Conservation (phyloP, 2,888 invertebrate species). For the Drosophila kanekoi region DNA sequence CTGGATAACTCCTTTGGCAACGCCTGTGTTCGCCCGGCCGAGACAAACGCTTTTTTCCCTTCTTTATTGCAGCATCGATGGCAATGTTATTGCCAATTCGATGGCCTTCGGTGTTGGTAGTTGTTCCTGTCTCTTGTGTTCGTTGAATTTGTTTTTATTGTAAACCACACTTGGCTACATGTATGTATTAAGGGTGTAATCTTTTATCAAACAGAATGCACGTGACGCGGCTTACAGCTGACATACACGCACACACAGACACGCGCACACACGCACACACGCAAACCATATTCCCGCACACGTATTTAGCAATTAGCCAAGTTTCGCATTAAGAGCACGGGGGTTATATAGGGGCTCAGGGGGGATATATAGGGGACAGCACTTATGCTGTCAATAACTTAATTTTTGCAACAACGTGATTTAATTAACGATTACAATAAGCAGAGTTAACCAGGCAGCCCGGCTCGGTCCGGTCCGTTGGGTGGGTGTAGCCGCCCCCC, state of each 20-base stretch:
- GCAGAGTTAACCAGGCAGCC: constrained; percentile 10
- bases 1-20: constrained; percentile 12
- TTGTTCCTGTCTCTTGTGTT: neutral
- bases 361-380: constrained; percentile 13
- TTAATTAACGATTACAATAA: constrained; percentile 73
- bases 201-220: constrained; percentile 14
- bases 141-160: neutral
- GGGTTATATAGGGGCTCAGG: neutral
- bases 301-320: constrained; percentile 64
- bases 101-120: neutral
- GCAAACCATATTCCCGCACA: neutral
- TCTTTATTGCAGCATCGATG: constrained; percentile 4
- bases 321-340: constrained; percentile 32
- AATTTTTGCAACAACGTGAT: constrained; percentile 75
- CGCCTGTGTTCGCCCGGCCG: neutral
- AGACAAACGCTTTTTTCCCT: too few species aligned
- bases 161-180: neutral
- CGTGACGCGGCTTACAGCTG: constrained; percentile 7
- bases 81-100: neutral
- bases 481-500: neutral
- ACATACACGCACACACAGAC: neutral
- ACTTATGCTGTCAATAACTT: constrained; percentile 77
- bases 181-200: neutral
- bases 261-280: constrained; percentile 5
- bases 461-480: neutral